A percentile compares a stretch with the other conserved stretches of the same genome.
Conservation (phyloP, 2,113 vertebrate genomes). For the Myrmecobius fasciatus region DNA sequence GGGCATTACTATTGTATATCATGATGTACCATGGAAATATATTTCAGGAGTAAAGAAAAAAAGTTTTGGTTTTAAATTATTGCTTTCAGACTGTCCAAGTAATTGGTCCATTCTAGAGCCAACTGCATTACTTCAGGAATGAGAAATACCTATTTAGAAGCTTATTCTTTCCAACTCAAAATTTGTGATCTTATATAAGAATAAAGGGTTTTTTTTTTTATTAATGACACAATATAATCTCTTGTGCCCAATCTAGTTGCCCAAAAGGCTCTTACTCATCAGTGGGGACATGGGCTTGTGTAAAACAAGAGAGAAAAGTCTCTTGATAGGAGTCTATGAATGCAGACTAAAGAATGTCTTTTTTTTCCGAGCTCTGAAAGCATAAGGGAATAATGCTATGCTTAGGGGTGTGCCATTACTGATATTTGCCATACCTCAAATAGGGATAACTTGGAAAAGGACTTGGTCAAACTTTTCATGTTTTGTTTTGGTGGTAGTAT, state of each 20-base stretch:
- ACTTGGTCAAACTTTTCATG: neutral
- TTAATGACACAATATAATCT: neutral
- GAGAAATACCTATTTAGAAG: neutral
- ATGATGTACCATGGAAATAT: neutral
- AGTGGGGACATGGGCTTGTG: neutral
- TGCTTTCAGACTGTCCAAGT: neutral
- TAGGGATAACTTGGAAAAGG: neutral
- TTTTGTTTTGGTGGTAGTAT: neutral
- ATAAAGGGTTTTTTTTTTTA: neutral
- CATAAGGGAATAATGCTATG: neutral
- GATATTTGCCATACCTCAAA: neutral
- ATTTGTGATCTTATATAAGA: neutral
- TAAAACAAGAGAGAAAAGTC: neutral
- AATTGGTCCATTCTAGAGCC: slow-evolving; percentile 34
- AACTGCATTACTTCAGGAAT: slow-evolving; percentile 17
- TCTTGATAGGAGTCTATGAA: neutral
- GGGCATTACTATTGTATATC: neutral
- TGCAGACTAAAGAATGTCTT: neutral
- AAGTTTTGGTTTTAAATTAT: slow-evolving; percentile 32
- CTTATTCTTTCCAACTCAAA: neutral
- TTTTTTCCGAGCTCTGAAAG: neutral
- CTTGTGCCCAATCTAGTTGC: neutral
- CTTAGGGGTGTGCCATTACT: neutral
- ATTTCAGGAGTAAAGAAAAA: neutral
- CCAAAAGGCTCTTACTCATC: neutral